phyloP scores from a whole-genome alignment of 2,888 invertebrate genomes.

The Pterostichus madidus region DNA sequence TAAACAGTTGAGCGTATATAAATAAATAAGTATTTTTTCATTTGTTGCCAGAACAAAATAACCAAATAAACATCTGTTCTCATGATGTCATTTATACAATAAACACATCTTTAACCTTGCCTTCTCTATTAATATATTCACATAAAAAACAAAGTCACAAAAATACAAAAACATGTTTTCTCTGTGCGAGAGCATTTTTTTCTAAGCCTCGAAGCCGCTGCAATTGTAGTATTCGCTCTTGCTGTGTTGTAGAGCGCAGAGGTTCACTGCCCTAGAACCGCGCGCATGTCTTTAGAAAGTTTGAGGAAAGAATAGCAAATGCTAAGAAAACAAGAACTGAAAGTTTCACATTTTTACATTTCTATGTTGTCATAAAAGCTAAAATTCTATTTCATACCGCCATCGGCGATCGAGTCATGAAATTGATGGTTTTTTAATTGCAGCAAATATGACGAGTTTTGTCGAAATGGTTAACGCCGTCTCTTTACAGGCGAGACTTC shows the following conservation, averaged over 20 bases:
- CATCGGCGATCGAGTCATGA: no score
- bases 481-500: no score
- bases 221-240: neutral
- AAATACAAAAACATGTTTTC: slow-evolving; percentile 38
- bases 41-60: slow-evolving; percentile 19
- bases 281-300: slow-evolving; percentile 42
- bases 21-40: no score
- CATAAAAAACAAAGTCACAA: slow-evolving; percentile 39
- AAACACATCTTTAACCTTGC: slow-evolving; percentile 50
- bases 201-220: neutral
- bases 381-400: slow-evolving; percentile 15
- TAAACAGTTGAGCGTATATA: no score
- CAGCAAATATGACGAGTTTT: no score
- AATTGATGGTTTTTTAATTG: no score
- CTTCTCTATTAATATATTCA: slow-evolving; percentile 39
- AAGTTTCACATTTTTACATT: slow-evolving; percentile 43
- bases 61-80: slow-evolving; percentile 44
- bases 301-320: slow-evolving; percentile 39
- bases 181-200: slow-evolving; percentile 34
- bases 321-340: slow-evolving; percentile 39
- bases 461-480: no score
- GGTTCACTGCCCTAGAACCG: slow-evolving; percentile 38
- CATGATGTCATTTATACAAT: slow-evolving; percentile 47
- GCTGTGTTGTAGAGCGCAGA: neutral
- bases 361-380: slow-evolving; percentile 6